Conservation (phyloP, 2,113 vertebrate genomes). For the Melanocharis versteri region DNA sequence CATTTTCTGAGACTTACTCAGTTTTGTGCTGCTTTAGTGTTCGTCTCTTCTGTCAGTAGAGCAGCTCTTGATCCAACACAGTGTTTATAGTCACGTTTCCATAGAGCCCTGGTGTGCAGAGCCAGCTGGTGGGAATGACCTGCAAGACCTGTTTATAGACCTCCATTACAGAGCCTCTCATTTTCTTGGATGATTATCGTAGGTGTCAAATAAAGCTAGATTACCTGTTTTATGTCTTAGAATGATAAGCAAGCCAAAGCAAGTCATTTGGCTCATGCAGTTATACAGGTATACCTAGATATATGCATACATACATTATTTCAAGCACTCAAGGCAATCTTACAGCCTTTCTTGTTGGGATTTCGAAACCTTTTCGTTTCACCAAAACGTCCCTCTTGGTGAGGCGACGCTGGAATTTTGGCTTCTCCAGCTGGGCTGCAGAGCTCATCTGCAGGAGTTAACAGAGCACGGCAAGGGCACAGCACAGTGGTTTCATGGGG, state of each 20-base stretch:
- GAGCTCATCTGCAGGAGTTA: not conserved
- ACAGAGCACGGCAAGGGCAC: not conserved
- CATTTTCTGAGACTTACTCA: constrained; percentile 46
- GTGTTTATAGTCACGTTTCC: constrained; percentile 51
- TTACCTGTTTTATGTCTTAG: constrained; percentile 56
- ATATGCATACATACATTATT: constrained; percentile 41
- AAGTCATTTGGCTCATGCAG: constrained; percentile 56
- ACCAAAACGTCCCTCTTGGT: not conserved
- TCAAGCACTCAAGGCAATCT: constrained; percentile 52
- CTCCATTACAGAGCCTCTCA: constrained; percentile 54
- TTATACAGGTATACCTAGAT: constrained; percentile 53
- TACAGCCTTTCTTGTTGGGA: constrained; percentile 1
- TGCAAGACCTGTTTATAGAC: constrained; percentile 66
- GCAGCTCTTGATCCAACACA: constrained; percentile 23
- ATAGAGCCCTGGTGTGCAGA: constrained; percentile 23
- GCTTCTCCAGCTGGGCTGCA: not conserved
- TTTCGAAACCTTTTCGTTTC: not conserved
- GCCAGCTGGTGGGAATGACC: constrained; percentile 40
- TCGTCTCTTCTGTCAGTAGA: constrained; percentile 32
- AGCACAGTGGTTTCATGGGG: not conserved
- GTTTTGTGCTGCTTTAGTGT: constrained; percentile 16
- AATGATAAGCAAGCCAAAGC: constrained; percentile 69
- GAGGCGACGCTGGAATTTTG: not conserved
- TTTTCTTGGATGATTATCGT: constrained; percentile 52
- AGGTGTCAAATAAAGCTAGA: constrained; percentile 59